Evolutionary conservation across 2,797 vertebrate genomes (phyloP), one percentile per base, ranked within the genome.

Genomic region (Cichlasoma orientale): DNA sequence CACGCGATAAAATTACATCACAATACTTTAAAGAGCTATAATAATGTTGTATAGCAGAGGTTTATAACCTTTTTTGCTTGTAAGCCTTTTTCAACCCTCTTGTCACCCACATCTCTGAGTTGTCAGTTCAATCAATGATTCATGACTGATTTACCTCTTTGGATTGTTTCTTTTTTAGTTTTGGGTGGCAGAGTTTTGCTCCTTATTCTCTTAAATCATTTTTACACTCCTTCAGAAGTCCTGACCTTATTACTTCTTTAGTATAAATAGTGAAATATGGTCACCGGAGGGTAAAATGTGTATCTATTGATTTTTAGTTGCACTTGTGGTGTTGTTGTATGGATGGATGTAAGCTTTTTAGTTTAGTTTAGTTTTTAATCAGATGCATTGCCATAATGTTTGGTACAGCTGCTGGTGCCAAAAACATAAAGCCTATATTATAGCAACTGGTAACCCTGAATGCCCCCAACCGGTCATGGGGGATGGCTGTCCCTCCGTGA

Each of bases 1-100:
- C 63, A 50, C 29, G 44, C 44, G n/a, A 68, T 50, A 68, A 50
- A 29, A 50, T 68, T 68, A 68, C 41, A 68, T 68, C 63, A 68
- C 63, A 68, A 68, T 27, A 68, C 63, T 68, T 68, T 68, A 68
- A 68, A 68, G 16, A 56, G 41, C 25, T 61, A 4, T 41, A 29
- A 4, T 50, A 19, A 41, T 56, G 2, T 31, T 57, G 25, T 18
- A n/a, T 53, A 36, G 5, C 7, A 50, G 5, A 53, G 21, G 13
- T 25, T 53, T 2, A 10, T 4, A 21, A 53, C 13, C 27, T 27
- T 7, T 53, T 56, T 33, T 44, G 21, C 31, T 44, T 36, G 27
- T n/a, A 68, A 68, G 63, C 63, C 44, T 0, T 68, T 50, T 68
- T 50, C 44, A 50, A 31, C 44, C 61, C 25, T 52, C 63, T 68